Percentiles rank a stretch among this genome's conserved stretches.
These are phyloP conservation scores for Anguilla marmorata DNA, from an alignment of 2,797 vertebrate species.

Conservation along the genomic window DNA sequence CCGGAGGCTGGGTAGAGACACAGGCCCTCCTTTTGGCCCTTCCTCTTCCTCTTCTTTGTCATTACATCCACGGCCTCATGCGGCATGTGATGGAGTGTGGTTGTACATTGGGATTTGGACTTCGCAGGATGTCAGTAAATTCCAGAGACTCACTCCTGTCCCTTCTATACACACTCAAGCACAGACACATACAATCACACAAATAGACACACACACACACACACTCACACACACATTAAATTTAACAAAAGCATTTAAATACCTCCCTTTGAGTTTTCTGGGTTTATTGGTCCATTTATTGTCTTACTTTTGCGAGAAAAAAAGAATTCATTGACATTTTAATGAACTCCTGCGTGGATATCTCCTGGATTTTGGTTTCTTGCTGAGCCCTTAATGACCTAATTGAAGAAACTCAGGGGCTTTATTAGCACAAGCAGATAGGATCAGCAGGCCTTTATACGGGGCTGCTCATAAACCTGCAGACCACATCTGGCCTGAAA, in stretches of 20 bases:
- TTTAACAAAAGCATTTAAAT: background rate
- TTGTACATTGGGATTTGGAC: no score
- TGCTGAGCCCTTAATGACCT: constrained; percentile 26
- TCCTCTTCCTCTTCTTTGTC: background rate
- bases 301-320: background rate
- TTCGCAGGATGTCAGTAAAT: no score
- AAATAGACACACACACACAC: background rate
- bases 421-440: constrained; percentile 31
- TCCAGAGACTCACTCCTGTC: no score
- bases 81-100: background rate
- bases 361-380: constrained; percentile 28
- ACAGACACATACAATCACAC: no score
- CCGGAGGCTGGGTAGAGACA: background rate
- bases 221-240: background rate
- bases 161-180: background rate
- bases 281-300: background rate
- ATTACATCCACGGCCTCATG: background rate
- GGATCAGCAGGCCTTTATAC: background rate
- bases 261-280: background rate
- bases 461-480: constrained; percentile 1
- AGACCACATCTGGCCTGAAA: background rate
- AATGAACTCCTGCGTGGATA: background rate
- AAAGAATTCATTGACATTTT: background rate
- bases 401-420: constrained; percentile 18
- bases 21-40: background rate